These are phyloP conservation scores for Drosophila mayri DNA, from an alignment of 1,140 invertebrate species.

Conservation along the genomic window DNA sequence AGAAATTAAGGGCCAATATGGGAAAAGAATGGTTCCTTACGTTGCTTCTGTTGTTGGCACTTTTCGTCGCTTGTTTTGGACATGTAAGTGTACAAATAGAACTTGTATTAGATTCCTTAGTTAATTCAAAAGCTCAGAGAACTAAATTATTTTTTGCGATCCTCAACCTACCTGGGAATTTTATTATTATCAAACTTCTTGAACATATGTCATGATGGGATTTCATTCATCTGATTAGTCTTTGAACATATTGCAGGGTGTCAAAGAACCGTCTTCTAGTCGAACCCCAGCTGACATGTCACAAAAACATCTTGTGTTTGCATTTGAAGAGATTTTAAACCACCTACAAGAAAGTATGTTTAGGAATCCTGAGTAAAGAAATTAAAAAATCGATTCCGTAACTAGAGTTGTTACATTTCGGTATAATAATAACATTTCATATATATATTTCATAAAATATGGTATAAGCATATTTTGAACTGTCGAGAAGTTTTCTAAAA, in stretches of 20 bases:
- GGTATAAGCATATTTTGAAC: neutral
- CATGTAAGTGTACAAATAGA: neutral
- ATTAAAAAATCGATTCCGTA: neutral
- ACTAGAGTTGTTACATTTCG: neutral
- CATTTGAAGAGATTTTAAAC: neutral
- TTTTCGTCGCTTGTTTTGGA: constrained; percentile 1
- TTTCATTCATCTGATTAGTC: neutral
- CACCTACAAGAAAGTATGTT: neutral
- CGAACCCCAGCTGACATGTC: constrained; percentile 1
- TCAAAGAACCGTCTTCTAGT: constrained; percentile 10
- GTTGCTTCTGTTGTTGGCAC: neutral
- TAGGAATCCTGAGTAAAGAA: neutral
- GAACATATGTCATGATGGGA: neutral
- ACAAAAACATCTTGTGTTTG: constrained; percentile 7
- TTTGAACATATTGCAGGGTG: neutral
- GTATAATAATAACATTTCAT: neutral
- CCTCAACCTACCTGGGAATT: no score
- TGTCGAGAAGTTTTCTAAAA: neutral
- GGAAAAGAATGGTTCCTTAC: neutral
- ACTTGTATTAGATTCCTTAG: neutral
- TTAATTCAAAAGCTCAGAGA: neutral
- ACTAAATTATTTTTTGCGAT: neutral
- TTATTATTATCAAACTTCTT: neutral
- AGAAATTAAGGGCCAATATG: neutral
- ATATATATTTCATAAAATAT: no score